These are phyloP conservation scores for Drosophila oshimai DNA, from an alignment of 1,140 invertebrate species.

Conservation along the genomic window DNA sequence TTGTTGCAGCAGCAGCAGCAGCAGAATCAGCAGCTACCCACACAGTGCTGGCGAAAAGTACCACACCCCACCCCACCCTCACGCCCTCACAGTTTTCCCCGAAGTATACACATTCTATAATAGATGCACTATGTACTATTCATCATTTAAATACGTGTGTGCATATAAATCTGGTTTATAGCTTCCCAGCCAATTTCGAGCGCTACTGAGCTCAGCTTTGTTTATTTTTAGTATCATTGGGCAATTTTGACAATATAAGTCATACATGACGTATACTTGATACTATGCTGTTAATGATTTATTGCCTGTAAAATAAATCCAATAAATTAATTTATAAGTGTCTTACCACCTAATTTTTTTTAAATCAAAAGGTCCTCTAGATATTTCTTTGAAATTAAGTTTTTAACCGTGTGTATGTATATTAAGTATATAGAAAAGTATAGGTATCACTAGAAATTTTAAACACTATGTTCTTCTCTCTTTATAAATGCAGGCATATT, in stretches of 20 bases:
- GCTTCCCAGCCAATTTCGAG: neutral
- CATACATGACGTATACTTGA: neutral
- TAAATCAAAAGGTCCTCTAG: too few species aligned
- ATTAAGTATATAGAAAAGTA: too few species aligned
- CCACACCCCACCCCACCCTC: neutral
- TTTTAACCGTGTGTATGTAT: too few species aligned
- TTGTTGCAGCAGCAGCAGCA: slow-evolving; percentile 23
- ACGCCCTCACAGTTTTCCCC: neutral
- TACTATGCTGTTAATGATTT: neutral
- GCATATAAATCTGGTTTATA: slow-evolving; percentile 1
- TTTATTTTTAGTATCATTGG: slow-evolving; percentile 1
- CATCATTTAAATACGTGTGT: neutral
- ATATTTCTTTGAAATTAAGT: too few species aligned
- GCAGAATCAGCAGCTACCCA: slow-evolving; percentile 25
- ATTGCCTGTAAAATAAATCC: neutral
- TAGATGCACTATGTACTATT: slow-evolving; percentile 28
- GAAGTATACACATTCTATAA: slow-evolving; percentile 57
- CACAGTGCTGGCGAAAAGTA: slow-evolving; percentile 44
- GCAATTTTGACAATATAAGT: neutral
- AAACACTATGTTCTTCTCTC: too few species aligned
- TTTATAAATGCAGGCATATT: too few species aligned
- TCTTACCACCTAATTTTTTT: too few species aligned
- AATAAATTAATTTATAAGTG: too few species aligned
- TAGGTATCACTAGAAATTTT: too few species aligned
- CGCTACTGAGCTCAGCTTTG: slow-evolving; percentile 1